A percentile compares a stretch with the other conserved stretches of the same genome.
Conservation (phyloP, 2,888 invertebrate genomes). For the Julus scanicus region DNA sequence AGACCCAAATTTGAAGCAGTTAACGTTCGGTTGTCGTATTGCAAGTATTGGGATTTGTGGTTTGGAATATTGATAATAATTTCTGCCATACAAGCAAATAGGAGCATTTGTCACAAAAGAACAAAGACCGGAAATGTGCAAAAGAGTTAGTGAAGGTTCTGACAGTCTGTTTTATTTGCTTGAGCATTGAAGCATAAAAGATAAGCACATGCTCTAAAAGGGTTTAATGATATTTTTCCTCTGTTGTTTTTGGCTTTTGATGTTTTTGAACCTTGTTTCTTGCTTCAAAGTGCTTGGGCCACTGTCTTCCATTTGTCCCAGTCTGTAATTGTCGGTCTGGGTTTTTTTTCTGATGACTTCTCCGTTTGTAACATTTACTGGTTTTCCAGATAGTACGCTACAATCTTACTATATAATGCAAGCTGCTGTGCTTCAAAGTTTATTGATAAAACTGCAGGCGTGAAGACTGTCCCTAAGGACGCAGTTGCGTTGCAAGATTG, state of each 20-base stretch:
- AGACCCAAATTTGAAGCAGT: too few relatives aligned
- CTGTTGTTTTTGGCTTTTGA: too few relatives aligned
- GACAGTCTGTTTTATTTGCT: too few relatives aligned
- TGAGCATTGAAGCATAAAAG: too few relatives aligned
- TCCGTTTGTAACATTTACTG: conserved; percentile 1
- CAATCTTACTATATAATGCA: conserved; percentile 22
- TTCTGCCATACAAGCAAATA: conserved; percentile 62
- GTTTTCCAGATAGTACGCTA: not conserved
- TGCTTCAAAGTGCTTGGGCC: too few relatives aligned
- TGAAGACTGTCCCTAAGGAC: not conserved
- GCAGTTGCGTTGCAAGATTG: not conserved
- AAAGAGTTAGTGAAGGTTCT: too few relatives aligned
- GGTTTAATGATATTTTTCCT: too few relatives aligned
- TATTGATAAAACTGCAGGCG: conserved; percentile 24
- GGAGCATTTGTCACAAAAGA: too few relatives aligned
- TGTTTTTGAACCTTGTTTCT: too few relatives aligned
- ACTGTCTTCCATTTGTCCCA: too few relatives aligned
- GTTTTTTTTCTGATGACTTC: not conserved
- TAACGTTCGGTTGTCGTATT: conserved; percentile 60
- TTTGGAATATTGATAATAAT: conserved; percentile 68
- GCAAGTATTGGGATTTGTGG: conserved; percentile 64
- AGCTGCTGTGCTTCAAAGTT: not conserved
- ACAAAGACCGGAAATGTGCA: too few relatives aligned
- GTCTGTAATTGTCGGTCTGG: not conserved
- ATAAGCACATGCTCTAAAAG: too few relatives aligned